These are phyloP conservation scores for Trachops cirrhosus DNA, from an alignment of 2,797 vertebrate species.

Conservation along the genomic window DNA sequence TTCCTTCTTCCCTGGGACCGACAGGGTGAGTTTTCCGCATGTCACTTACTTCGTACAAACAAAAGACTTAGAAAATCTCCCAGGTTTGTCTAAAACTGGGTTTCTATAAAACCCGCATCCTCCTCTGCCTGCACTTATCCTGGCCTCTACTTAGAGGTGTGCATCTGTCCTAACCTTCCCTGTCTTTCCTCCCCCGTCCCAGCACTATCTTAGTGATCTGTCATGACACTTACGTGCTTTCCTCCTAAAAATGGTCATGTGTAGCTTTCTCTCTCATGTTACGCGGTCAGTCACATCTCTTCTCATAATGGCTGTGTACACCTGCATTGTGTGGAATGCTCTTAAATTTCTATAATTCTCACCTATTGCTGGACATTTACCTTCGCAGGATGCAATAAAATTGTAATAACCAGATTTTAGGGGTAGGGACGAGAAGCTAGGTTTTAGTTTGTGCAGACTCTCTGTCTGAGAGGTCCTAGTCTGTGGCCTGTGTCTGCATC, in stretches of 20 bases:
- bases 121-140: not conserved
- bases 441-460: not conserved
- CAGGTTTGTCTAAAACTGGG: not conserved
- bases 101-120: not conserved
- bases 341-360: not conserved
- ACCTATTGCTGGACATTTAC: not conserved
- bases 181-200: not conserved
- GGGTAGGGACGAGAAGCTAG: not conserved
- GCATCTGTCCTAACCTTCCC: not conserved
- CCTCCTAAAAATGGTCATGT: not conserved
- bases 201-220: not conserved
- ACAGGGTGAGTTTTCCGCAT: slow-evolving; percentile 75
- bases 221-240: not conserved
- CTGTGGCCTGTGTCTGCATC: not conserved
- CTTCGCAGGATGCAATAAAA: not conserved
- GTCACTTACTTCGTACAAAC: not conserved
- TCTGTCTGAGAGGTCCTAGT: not conserved
- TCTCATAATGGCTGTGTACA: not conserved
- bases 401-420: not conserved
- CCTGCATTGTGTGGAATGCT: not conserved
- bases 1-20: slow-evolving; percentile 10
- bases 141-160: not conserved
- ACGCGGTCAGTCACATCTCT: not conserved
- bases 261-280: not conserved
- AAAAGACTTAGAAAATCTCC: not conserved